Base-by-base conservation (phyloP, 2,113 vertebrate species). In the Corythoichthys haematopterus region DNA sequence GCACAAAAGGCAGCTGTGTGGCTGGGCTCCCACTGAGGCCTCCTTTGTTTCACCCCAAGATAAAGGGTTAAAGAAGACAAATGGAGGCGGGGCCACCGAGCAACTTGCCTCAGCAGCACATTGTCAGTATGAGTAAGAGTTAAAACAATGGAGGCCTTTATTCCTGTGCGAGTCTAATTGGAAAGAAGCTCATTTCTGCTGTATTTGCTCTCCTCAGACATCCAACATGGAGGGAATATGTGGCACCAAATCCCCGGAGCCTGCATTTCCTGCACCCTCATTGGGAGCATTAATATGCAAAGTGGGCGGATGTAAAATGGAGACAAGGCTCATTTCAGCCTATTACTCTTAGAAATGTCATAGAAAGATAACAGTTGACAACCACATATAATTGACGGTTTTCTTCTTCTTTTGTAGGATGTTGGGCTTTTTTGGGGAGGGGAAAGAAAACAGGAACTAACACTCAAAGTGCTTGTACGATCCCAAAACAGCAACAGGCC, bases 81-180 rank as follows among this genome's bases (percentile, higher is more conserved):
- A 89, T 84, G 85, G 76, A 79, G 83, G 81, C 43, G 71, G 75
- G 77, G 79, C 72, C 59, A 77, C 67, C 69, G 62, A 75, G 78
- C 59, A 88, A 85, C 78, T 78, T 85, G 88, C 90, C 80, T 75
- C 77, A 84, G 76, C 86, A 81, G 88, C 88, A 90, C 77, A 87
- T 88, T 90, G 88, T 85, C 67, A 71, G 69, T 59, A 53, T 72
- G 74, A 84, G 76, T 61, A 81, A 74, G 83, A 90, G 86, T 90
- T 91, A 90, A 91, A 91, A 92, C 90, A 91, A 91, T 88, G 84
- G 65, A 55, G 69, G 78, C 77, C 72, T 89, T 91, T 84, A 90
- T 90, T 70, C 73, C 47, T 1, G 64, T 45, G 75, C 78, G 79
- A 79, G 77, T 88, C 77, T 91, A 90, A 92, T 87, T 90, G 84